Conservation (phyloP, 2,797 vertebrate species). For the Salmo trutta region DNA sequence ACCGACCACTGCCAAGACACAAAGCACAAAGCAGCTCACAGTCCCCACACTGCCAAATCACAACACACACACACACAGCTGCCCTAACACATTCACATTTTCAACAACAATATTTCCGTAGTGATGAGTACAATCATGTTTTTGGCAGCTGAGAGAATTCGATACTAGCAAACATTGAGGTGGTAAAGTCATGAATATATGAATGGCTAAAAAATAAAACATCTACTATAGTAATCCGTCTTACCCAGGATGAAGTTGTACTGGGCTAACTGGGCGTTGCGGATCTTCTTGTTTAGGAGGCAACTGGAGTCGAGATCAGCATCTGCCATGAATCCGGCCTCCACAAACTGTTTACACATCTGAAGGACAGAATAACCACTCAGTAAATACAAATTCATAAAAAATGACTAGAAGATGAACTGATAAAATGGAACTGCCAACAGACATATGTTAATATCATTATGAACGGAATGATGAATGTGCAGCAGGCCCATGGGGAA, state of each 20-base stretch:
- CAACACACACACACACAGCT: constrained; percentile 16
- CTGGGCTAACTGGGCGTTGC: constrained; percentile 91
- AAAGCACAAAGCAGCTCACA: constrained; percentile 23
- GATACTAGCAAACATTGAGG: background rate
- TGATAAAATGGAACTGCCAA: background rate
- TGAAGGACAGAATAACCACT: constrained; percentile 45
- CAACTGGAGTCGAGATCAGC: constrained; percentile 89
- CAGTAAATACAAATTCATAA: background rate
- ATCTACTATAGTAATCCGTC: constrained; percentile 17
- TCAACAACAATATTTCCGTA: background rate
- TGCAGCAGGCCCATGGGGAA: background rate
- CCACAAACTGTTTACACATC: constrained; percentile 86
- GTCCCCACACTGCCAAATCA: constrained; percentile 24
- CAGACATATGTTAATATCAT: background rate
- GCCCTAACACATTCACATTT: constrained; percentile 21
- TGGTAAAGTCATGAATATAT: background rate
- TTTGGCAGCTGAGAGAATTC: background rate
- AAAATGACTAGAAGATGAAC: background rate
- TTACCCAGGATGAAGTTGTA: constrained; percentile 97
- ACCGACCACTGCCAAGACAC: constrained; percentile 87
- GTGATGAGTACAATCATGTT: background rate
- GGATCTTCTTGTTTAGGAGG: constrained; percentile 94
- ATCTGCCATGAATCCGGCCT: constrained; percentile 91
- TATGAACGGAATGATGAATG: background rate
- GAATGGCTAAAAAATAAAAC: too few species aligned